Conservation (phyloP, 2,797 vertebrate species). For the Macroramphosus scolopax region DNA sequence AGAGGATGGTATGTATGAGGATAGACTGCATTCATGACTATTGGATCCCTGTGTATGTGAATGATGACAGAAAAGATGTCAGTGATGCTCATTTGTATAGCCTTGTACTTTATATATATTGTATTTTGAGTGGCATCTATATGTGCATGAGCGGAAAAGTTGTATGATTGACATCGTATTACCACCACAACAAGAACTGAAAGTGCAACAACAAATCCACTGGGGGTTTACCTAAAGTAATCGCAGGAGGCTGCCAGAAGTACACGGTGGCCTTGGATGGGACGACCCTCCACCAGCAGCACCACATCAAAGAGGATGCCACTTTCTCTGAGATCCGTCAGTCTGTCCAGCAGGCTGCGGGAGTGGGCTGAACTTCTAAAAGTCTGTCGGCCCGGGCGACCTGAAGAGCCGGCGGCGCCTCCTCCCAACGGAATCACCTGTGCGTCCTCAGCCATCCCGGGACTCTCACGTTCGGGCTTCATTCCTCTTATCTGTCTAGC, state of each 20-base stretch:
- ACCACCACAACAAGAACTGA: too few species aligned
- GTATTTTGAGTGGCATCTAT: too few species aligned
- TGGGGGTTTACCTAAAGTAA: conserved; percentile 90
- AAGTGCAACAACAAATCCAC: too few species aligned
- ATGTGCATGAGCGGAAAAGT: too few species aligned
- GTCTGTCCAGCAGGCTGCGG: conserved; percentile 85
- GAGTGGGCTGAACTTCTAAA: conserved; percentile 87
- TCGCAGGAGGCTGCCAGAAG: conserved; percentile 94
- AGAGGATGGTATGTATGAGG: too few species aligned
- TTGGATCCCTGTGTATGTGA: too few species aligned
- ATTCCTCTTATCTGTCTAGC: conserved; percentile 14
- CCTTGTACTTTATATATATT: too few species aligned
- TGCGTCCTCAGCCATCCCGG: conserved; percentile 81
- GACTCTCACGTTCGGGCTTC: conserved; percentile 38
- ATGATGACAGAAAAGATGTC: too few species aligned
- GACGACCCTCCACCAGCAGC: conserved; percentile 87
- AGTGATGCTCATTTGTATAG: too few species aligned
- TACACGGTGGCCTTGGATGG: conserved; percentile 91
- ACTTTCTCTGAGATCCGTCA: conserved; percentile 83
- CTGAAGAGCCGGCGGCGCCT: conserved; percentile 58
- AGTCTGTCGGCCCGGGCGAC: conserved; percentile 75
- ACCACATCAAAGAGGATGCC: conserved; percentile 91
- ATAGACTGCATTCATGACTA: too few species aligned
- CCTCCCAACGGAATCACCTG: conserved; percentile 64
- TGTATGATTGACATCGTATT: too few species aligned